Evolutionary conservation across 2,113 vertebrate genomes (phyloP).

Genomic region (Gallinago paraguaiae): DNA sequence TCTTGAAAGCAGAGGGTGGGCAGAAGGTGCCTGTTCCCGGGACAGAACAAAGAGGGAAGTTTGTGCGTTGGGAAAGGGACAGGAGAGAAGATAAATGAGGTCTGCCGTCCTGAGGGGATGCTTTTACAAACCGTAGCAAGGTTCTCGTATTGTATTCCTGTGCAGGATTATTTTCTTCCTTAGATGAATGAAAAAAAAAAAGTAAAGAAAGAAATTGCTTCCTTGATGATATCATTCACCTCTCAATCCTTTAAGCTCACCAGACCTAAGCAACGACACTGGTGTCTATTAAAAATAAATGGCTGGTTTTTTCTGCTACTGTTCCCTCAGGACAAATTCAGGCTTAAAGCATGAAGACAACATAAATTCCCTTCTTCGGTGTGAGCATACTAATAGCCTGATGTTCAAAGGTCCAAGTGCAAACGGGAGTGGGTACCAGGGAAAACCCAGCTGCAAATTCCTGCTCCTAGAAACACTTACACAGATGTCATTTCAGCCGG

Average conservation of each 20-base stretch:
- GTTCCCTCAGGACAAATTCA: constrained; percentile 44
- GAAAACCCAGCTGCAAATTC: constrained; percentile 37
- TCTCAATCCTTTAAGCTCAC: constrained; percentile 57
- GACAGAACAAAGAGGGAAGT: background rate
- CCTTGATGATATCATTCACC: constrained; percentile 40
- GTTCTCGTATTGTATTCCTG: background rate
- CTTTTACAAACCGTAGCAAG: background rate
- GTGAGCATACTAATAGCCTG: background rate
- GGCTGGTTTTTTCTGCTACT: constrained; percentile 60
- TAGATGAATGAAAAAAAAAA: background rate
- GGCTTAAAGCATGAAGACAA: constrained; percentile 25
- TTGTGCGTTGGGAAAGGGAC: background rate
- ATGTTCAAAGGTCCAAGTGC: constrained; percentile 31
- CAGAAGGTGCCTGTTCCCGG: background rate
- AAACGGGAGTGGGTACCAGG: background rate
- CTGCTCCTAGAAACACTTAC: background rate
- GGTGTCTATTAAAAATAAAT: constrained; percentile 61
- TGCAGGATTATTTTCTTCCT: background rate
- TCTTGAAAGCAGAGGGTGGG: background rate
- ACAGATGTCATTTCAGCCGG: background rate
- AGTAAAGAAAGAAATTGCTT: constrained; percentile 20
- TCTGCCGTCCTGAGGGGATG: background rate
- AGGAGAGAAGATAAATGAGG: background rate
- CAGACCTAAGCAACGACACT: constrained; percentile 1
- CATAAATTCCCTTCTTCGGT: constrained; percentile 16